Base-by-base conservation (phyloP, 2,797 vertebrate species). In the Capromys pilorides region DNA sequence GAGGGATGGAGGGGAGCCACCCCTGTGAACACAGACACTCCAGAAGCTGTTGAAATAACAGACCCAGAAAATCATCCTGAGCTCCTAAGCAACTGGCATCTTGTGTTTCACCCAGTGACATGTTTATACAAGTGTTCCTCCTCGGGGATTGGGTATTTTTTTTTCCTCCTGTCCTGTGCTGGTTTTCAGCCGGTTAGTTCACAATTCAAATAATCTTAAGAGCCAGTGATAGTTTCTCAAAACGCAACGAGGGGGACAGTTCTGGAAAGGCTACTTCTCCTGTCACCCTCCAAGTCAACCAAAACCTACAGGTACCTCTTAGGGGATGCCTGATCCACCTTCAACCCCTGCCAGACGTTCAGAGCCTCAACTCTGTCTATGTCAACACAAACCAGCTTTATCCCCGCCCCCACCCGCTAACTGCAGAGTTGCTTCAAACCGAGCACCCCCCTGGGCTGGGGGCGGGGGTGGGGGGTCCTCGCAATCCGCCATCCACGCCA, bases 151-250 rank as follows among this genome's bases (percentile, higher is more conserved):
- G 69, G 84, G 62, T 71, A n/a, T 6, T 24, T 77, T 71, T 57
- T 85, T 90, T 31, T 31, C 6, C 2, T n/a, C 11, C 49, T 5
- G n/a, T 73, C 6, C 12, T 11, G 39, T 77, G 93, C 90, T 73
- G 87, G 87, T 91, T 95, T 88, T 89, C 86, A 94, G 94, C 90
- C 51, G 86, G 88, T 92, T 85, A 71, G 64, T 67, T 86, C 67
- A 81, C 51, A 95, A 92, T 89, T 45, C 54, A 66, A 92, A 69
- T 87, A 54, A 49, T 64, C 75, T 66, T 64, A 90, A 61, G 62
- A 93, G 91, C 33, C 73, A 85, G 36, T 11, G 18, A 69, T 82
- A 75, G 19, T 62, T 96, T 96, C 94, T 95, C 91, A 94, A 95
- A 96, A 59, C 66, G n/a, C 59, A 83, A 71, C 57, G 8, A 31